A percentile compares a stretch with the other conserved stretches of the same genome.
These are phyloP conservation scores for Onychomys torridus DNA, from an alignment of 2,797 vertebrate species.

Conservation along the genomic window DNA sequence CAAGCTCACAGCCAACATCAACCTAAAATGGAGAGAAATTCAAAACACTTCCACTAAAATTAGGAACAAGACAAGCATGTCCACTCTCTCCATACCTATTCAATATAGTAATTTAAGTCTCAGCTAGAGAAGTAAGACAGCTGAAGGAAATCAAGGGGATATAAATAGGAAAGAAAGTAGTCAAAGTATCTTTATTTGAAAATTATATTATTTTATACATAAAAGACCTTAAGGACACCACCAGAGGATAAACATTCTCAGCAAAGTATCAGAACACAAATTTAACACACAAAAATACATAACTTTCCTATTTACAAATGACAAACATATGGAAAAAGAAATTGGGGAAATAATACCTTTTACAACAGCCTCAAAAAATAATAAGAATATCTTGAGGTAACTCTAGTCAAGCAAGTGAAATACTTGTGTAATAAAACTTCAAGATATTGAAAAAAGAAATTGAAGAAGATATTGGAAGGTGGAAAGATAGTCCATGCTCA, in stretches of 20 bases:
- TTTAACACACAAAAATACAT: background rate
- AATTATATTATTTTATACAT: background rate
- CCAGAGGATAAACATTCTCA: background rate
- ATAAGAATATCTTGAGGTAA: background rate
- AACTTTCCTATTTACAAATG: background rate
- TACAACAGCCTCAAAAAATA: background rate
- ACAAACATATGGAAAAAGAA: background rate
- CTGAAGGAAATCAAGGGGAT: background rate
- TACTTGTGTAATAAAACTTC: background rate
- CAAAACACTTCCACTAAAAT: background rate
- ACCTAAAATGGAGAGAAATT: background rate
- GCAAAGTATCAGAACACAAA: background rate
- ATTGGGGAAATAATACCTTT: background rate
- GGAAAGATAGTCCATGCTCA: background rate
- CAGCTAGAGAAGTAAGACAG: background rate
- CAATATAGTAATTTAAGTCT: background rate
- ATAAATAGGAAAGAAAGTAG: background rate
- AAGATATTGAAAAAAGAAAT: background rate
- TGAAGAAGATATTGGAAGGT: background rate
- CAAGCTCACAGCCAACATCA: background rate
- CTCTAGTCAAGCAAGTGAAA: background rate
- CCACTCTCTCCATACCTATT: background rate
- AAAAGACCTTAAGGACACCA: background rate
- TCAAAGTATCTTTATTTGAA: background rate
- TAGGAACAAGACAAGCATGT: background rate